Evolutionary conservation across 1,140 invertebrate genomes (phyloP).

Genomic region (Leptonema lineaticorne): DNA sequence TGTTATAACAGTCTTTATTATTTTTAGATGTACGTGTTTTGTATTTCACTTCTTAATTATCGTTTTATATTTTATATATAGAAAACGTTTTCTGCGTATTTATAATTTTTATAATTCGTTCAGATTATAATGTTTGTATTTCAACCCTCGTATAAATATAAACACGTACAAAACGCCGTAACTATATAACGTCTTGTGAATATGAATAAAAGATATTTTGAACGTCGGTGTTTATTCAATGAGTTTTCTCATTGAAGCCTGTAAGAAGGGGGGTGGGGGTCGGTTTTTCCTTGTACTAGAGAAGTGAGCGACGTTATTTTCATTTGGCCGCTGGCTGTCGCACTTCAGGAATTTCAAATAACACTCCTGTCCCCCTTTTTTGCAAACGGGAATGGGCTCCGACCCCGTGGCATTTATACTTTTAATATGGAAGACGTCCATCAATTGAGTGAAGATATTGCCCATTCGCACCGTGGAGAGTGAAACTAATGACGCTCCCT

Average conservation of each 20-base stretch:
- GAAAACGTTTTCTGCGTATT: no score
- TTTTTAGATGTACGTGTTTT: no score
- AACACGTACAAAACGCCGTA: no score
- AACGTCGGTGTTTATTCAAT: neutral
- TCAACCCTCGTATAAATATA: no score
- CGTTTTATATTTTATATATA: no score
- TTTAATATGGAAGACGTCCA: conserved; percentile 33
- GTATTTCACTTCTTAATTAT: no score
- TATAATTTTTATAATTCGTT: no score
- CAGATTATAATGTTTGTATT: no score
- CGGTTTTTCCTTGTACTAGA: neutral
- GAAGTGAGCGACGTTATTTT: neutral
- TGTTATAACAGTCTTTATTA: no score
- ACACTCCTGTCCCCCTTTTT: conserved; percentile 27
- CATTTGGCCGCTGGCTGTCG: conserved; percentile 3
- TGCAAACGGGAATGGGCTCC: conserved; percentile 3
- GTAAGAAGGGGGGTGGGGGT: neutral
- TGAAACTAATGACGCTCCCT: conserved; percentile 21
- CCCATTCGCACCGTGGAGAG: conserved; percentile 22
- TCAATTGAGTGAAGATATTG: conserved; percentile 34
- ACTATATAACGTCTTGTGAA: neutral
- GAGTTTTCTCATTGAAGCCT: conserved; percentile 3
- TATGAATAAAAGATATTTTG: conserved; percentile 12
- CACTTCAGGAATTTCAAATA: conserved; percentile 27
- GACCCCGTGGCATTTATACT: conserved; percentile 21